Evolutionary conservation across 2,113 vertebrate species (phyloP).

Genomic region (Rousettus leschenaultii): DNA sequence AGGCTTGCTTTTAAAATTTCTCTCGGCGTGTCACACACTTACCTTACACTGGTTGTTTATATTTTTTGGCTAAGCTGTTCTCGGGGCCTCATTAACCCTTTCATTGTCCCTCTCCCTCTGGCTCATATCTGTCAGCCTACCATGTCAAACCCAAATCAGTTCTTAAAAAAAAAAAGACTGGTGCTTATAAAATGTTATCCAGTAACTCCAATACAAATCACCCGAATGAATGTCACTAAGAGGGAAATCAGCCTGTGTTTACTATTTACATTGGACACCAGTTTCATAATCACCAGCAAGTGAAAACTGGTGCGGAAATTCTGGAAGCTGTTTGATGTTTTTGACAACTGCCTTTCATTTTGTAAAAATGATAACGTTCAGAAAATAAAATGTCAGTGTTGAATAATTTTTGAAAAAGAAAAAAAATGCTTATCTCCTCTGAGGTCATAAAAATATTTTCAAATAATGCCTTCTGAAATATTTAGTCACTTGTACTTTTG

Average conservation of each 20-base stretch:
- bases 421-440: background rate
- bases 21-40: too few species aligned
- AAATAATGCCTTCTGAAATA: background rate
- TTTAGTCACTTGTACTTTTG: background rate
- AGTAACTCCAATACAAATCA: conserved; percentile 56
- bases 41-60: too few species aligned
- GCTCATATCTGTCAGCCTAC: too few species aligned
- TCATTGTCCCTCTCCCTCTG: too few species aligned
- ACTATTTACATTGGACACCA: conserved; percentile 66
- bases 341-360: conserved; percentile 85
- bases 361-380: conserved; percentile 81
- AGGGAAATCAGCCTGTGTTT: conserved; percentile 56
- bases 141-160: conserved; percentile 23
- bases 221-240: conserved; percentile 46
- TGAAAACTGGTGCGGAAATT: conserved; percentile 77
- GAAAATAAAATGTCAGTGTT: conserved; percentile 82
- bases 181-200: conserved; percentile 61
- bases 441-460: background rate
- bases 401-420: conserved; percentile 69
- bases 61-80: too few species aligned
- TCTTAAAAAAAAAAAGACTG: conserved; percentile 41
- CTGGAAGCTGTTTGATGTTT: conserved; percentile 79
- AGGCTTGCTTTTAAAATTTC: too few species aligned
- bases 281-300: conserved; percentile 45
- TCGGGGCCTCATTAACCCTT: too few species aligned